A percentile compares a stretch with the other conserved stretches of the same genome.
phyloP scores from a whole-genome alignment of 2,888 invertebrate genomes.

The Uloborus plumipes region DNA sequence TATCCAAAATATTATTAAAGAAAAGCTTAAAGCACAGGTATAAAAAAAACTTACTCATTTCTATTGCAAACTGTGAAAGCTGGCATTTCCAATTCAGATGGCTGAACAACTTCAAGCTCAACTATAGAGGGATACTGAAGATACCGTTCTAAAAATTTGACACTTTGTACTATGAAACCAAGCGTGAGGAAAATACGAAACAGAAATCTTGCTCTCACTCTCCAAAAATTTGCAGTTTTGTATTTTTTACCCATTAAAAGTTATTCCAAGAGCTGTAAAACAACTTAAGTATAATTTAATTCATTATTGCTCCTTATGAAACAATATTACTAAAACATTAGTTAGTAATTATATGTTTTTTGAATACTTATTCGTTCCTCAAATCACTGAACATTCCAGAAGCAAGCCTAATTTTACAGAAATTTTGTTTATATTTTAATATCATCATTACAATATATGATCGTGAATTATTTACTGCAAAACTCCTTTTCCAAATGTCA shows the following conservation, averaged over 20 bases:
- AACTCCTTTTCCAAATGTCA: too few species aligned
- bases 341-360: not conserved
- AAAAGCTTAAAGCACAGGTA: too few species aligned
- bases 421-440: too few species aligned
- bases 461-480: too few species aligned
- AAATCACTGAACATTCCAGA: too few species aligned
- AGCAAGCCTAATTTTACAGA: too few species aligned
- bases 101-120: slow-evolving; percentile 53
- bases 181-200: slow-evolving; percentile 37
- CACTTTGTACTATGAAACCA: slow-evolving; percentile 44
- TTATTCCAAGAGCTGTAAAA: not conserved
- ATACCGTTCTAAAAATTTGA: slow-evolving; percentile 42
- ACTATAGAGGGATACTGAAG: slow-evolving; percentile 45
- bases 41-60: slow-evolving; percentile 44
- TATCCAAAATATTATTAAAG: too few species aligned
- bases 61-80: slow-evolving; percentile 58
- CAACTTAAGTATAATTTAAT: not conserved
- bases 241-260: slow-evolving; percentile 32
- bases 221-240: slow-evolving; percentile 32
- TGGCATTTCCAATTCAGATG: slow-evolving; percentile 50
- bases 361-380: not conserved
- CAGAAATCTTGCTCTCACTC: slow-evolving; percentile 32
- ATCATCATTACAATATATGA: too few species aligned
- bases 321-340: not conserved
- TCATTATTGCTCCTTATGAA: not conserved